Percentiles rank a stretch among this genome's conserved stretches.
Evolutionary conservation across 2,797 vertebrate species (phyloP).

Genomic region (Eupleurogrammus muticus): DNA sequence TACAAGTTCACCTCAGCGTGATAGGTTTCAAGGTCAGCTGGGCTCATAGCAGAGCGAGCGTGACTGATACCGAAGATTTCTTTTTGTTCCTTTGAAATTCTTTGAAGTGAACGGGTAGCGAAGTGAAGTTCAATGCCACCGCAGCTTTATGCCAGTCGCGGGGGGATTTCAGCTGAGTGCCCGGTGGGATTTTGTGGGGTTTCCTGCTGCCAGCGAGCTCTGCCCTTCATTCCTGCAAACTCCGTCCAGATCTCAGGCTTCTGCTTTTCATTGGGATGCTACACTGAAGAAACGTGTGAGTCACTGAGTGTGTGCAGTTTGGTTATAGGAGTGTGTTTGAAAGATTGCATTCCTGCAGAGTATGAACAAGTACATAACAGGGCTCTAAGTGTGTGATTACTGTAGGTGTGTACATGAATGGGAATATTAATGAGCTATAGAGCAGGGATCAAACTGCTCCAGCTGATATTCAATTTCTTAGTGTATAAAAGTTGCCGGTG

Average conservation of each 20-base stretch:
- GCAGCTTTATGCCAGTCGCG: conserved; percentile 34
- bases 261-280: conserved; percentile 44
- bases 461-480: background rate
- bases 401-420: background rate
- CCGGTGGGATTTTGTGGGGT: conserved; percentile 38
- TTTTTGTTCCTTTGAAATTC: conserved; percentile 16
- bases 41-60: background rate
- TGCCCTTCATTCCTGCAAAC: conserved; percentile 40
- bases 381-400: conserved; percentile 1
- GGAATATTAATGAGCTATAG: conserved; percentile 10
- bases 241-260: conserved; percentile 39
- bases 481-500: background rate
- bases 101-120: conserved; percentile 32
- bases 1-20: background rate
- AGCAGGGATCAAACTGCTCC: conserved; percentile 14
- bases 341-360: background rate
- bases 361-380: background rate
- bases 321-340: background rate
- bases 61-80: conserved; percentile 21
- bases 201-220: conserved; percentile 42
- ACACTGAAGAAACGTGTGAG: conserved; percentile 16
- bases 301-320: conserved; percentile 12
- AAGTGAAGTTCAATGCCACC: conserved; percentile 24
- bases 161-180: conserved; percentile 32
- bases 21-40: conserved; percentile 10